Evolutionary conservation across 2,113 vertebrate genomes (phyloP).

Genomic region (Picathartes gymnocephalus): DNA sequence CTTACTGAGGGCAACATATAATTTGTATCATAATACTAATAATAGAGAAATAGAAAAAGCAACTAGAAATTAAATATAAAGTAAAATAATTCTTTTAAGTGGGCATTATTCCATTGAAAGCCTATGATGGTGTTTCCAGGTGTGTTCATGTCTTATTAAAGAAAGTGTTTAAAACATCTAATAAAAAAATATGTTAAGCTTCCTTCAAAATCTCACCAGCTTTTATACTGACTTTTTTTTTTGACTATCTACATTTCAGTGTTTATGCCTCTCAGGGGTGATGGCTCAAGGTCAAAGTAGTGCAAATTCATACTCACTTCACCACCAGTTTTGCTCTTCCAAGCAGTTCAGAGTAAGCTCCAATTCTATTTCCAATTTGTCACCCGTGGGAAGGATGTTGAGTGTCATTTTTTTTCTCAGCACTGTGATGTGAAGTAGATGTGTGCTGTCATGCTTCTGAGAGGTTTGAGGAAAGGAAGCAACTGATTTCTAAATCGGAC

Average conservation of each 20-base stretch:
- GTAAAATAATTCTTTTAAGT: background rate
- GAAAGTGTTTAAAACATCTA: background rate
- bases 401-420: background rate
- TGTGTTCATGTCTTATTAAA: background rate
- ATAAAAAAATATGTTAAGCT: background rate
- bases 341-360: conserved; percentile 14
- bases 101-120: background rate
- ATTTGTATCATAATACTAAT: background rate
- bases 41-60: conserved; percentile 11
- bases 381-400: background rate
- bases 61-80: background rate
- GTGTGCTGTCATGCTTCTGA: conserved; percentile 3
- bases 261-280: background rate
- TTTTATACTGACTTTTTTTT: background rate
- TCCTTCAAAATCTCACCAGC: background rate
- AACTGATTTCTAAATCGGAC: background rate
- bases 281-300: background rate
- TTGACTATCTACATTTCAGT: background rate
- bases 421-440: conserved; percentile 24
- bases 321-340: background rate
- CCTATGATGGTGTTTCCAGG: background rate
- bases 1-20: background rate
- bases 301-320: background rate
- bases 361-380: conserved; percentile 33
- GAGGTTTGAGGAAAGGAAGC: background rate